Percentiles rank a stretch among this genome's conserved stretches.
Evolutionary conservation across 2,797 vertebrate genomes (phyloP).

Genomic region (Peromyscus aztecus): DNA sequence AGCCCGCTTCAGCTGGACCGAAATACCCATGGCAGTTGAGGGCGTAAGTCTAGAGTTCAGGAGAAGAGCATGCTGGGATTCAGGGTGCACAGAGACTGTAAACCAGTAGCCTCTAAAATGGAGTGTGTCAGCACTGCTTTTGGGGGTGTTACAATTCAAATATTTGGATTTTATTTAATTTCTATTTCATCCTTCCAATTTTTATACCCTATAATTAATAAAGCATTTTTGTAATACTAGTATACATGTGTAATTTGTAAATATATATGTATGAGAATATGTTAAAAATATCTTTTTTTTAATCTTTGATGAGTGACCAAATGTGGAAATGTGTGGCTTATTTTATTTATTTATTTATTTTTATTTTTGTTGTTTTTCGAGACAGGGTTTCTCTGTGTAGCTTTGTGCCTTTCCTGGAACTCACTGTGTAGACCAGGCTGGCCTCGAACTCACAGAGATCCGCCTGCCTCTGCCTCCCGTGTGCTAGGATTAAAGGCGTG

Average conservation of each 20-base stretch:
- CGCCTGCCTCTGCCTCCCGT: too few relatives aligned
- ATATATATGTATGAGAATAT: background rate
- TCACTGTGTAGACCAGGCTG: too few relatives aligned
- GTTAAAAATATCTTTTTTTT: slow-evolving; percentile 44
- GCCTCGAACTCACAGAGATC: too few relatives aligned
- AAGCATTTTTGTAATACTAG: background rate
- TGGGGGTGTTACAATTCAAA: background rate
- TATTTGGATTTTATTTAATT: slow-evolving; percentile 62
- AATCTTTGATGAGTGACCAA: background rate
- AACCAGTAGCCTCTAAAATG: background rate
- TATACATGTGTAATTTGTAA: slow-evolving; percentile 11
- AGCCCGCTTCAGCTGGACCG: background rate
- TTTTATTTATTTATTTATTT: too few relatives aligned
- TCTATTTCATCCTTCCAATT: background rate
- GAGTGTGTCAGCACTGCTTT: background rate
- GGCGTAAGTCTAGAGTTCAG: background rate
- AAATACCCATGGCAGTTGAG: background rate
- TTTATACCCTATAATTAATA: background rate
- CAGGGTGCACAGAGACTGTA: background rate
- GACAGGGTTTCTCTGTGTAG: too few relatives aligned
- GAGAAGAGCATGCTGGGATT: background rate
- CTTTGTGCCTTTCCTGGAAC: too few relatives aligned
- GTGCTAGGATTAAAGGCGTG: too few relatives aligned
- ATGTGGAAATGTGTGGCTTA: slow-evolving; percentile 12
- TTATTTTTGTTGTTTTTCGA: too few relatives aligned